Evolutionary conservation across 35 echinoderm and acorn worm species (phyloP), one percentile per base, ranked within the genome.

Genomic region (Apostichopus japonicus): DNA sequence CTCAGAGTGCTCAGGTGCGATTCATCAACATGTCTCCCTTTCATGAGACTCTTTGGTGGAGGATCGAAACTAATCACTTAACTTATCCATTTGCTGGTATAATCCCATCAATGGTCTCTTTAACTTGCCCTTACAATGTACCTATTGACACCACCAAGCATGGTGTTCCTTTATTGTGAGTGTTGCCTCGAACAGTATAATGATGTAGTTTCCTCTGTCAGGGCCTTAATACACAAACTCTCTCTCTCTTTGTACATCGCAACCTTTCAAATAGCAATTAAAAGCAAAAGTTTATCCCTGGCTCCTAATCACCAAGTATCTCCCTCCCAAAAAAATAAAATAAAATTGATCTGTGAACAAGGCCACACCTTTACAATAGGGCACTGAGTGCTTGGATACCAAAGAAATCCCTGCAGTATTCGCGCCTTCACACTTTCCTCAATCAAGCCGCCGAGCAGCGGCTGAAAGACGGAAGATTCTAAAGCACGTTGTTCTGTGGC

Each of bases 51-150:
- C 19, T 19, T 83, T 52, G 24, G 79, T 53, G 54, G 19, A 83
- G 54, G 79, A 83, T 83, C 79, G 79, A 83, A 83, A 83, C 11
- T 55, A 83, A 83, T 83, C 79, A 83, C 79, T 83, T 83, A 83
- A 83, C 79, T 44, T 44, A 17, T 83, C 54, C 79, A 83, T 54
- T 15, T 83, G 79, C 44, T 54, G 79, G 33, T 83, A 54, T 67
- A 83, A 83, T 83, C 52, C 54, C 79, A 52, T 83, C 79, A 83
- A 83, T 83, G 54, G 79, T 10, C 51, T 83, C 54, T 19, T 17
- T 54, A 19, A 54, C 8, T 9, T 10, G 54, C 19, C n/a, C 17
- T 8, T 51, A 10, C n/a, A 14, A 83, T 54, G 54, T 53, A 53
- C 8, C 79, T 8, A 53, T 83, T 83, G 79, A 83, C 79, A 83